These are phyloP conservation scores for Sturnira hondurensis DNA, from an alignment of 2,113 vertebrate species.

Conservation along the genomic window DNA sequence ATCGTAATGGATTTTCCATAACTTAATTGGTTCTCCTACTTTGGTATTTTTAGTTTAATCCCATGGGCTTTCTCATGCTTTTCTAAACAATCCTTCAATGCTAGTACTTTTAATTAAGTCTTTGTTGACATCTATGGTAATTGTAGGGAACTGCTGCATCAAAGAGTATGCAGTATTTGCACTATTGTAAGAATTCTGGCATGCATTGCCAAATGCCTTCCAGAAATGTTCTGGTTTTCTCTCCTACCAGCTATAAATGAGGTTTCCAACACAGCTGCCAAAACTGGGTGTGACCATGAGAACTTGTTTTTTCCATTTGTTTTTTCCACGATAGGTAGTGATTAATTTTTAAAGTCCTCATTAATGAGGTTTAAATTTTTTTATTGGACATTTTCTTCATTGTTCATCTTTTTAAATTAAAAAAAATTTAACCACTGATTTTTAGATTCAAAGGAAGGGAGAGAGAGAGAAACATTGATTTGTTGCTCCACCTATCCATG, in stretches of 20 bases:
- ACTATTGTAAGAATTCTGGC: not conserved
- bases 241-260: not conserved
- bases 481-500: no score
- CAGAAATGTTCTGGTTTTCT: not conserved
- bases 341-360: not conserved
- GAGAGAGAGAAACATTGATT: no score
- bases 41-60: not conserved
- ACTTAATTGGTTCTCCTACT: not conserved
- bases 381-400: not conserved
- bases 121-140: not conserved
- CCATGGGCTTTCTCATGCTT: not conserved
- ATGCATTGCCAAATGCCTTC: not conserved
- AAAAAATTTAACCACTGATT: no score
- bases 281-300: not conserved
- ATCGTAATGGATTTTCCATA: not conserved
- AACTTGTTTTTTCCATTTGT: conserved; percentile 6
- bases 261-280: not conserved
- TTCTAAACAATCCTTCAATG: not conserved
- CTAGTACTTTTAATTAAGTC: not conserved
- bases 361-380: not conserved
- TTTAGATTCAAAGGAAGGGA: no score
- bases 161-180: not conserved
- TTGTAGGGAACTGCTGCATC: not conserved
- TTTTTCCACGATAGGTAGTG: not conserved
- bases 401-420: not conserved